phyloP scores from a whole-genome alignment of 2,797 vertebrate genomes.

The Cichlasoma orientale region DNA sequence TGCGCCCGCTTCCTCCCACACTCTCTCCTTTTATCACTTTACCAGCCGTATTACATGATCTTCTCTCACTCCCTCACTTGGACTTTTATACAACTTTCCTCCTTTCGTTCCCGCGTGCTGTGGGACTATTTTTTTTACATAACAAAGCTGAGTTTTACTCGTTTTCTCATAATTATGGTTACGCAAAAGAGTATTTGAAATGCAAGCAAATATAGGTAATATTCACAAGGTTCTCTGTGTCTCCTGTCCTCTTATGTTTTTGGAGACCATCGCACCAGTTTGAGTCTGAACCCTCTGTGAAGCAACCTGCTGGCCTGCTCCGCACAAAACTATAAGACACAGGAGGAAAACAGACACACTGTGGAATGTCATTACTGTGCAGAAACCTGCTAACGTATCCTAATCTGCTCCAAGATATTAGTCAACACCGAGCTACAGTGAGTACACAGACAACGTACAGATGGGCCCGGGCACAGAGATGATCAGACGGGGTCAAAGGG shows the following conservation, averaged over 20 bases:
- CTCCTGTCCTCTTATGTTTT: background rate
- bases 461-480: constrained; percentile 34
- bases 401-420: constrained; percentile 63
- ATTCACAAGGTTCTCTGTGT: background rate
- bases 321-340: constrained; percentile 34
- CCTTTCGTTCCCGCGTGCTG: constrained; percentile 18
- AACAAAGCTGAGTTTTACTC: constrained; percentile 47
- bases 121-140: constrained; percentile 10
- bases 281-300: constrained; percentile 8
- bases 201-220: background rate
- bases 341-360: constrained; percentile 60
- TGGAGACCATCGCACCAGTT: background rate
- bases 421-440: constrained; percentile 44
- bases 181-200: background rate
- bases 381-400: constrained; percentile 48
- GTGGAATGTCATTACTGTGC: constrained; percentile 73
- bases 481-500: constrained; percentile 45
- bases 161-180: constrained; percentile 25
- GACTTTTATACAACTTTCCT: constrained; percentile 21
- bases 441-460: constrained; percentile 43
- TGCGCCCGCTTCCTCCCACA: constrained; percentile 50
- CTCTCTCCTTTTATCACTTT: constrained; percentile 63
- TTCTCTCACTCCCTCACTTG: constrained; percentile 23
- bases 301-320: constrained; percentile 41
- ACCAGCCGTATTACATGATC: constrained; percentile 58